A percentile compares a stretch with the other conserved stretches of the same genome.
Conservation (phyloP, 2,797 vertebrate species). For the Nannoperca obscura region DNA sequence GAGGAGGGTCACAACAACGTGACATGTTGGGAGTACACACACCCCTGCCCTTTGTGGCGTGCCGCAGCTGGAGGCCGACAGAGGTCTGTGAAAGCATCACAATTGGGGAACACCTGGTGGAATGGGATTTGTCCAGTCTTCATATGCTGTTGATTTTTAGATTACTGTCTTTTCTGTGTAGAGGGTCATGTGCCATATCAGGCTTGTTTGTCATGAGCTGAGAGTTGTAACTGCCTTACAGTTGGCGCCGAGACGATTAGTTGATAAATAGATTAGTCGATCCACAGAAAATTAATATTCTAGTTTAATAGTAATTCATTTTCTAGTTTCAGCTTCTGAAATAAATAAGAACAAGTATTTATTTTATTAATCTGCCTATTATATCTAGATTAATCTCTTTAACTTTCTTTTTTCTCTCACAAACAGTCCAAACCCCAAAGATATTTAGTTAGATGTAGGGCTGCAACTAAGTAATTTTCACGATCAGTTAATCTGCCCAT, state of each 20-base stretch:
- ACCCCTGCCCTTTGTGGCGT: slow-evolving; percentile 30
- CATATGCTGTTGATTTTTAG: slow-evolving; percentile 27
- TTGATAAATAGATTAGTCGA: background rate
- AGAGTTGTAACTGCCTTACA: background rate
- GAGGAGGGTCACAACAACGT: slow-evolving; percentile 52
- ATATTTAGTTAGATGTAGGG: background rate
- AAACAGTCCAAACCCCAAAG: background rate
- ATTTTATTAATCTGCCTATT: background rate
- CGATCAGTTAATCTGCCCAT: too few species aligned
- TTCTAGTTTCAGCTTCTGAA: background rate
- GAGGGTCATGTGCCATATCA: background rate
- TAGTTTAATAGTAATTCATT: too few species aligned
- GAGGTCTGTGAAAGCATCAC: slow-evolving; percentile 51
- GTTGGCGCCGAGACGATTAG: background rate
- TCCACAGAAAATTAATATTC: background rate
- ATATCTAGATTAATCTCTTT: background rate
- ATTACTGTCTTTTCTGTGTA: background rate
- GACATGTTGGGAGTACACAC: slow-evolving; percentile 27
- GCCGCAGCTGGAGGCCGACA: slow-evolving; percentile 34
- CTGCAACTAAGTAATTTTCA: background rate
- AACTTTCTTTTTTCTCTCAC: background rate
- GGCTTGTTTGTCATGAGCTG: slow-evolving; percentile 5
- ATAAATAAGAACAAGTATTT: background rate
- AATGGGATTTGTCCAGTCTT: slow-evolving; percentile 9
- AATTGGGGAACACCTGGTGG: slow-evolving; percentile 38